These are phyloP conservation scores for Sipha maydis DNA, from an alignment of 2,888 invertebrate genomes.

Conservation along the genomic window DNA sequence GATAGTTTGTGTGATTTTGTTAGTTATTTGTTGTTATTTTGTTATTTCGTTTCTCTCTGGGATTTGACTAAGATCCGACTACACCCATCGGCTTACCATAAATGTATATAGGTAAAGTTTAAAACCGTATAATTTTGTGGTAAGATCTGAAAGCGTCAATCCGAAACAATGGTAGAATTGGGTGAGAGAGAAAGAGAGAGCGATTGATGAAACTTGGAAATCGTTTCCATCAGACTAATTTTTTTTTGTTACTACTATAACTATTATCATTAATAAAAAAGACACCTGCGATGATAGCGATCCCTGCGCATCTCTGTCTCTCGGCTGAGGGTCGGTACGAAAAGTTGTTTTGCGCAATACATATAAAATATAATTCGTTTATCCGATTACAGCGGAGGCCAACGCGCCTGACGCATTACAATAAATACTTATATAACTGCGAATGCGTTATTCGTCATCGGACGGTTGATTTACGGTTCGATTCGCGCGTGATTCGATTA, in stretches of 20 bases:
- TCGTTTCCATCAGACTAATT: not conserved
- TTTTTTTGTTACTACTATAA: too few relatives aligned
- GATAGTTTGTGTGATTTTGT: too few relatives aligned
- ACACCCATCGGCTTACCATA: not conserved
- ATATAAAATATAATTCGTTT: not conserved
- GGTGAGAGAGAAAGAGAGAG: not conserved
- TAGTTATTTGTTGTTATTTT: too few relatives aligned
- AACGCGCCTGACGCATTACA: not conserved
- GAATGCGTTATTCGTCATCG: not conserved
- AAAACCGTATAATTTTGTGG: not conserved
- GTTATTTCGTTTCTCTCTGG: not conserved
- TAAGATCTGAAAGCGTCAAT: not conserved
- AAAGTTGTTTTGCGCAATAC: not conserved
- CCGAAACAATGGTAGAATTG: not conserved
- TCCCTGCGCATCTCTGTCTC: not conserved
- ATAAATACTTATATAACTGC: not conserved
- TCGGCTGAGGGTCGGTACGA: not conserved
- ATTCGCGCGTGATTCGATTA: constrained; percentile 56
- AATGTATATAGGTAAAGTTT: not conserved
- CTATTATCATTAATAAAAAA: too few relatives aligned
- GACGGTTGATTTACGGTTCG: constrained; percentile 47
- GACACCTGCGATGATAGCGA: too few relatives aligned
- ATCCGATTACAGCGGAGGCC: not conserved
- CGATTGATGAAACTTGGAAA: not conserved
- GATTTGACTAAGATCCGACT: not conserved